phyloP scores from a whole-genome alignment of 1,140 invertebrate genomes.

The Reticulitermes speratus region DNA sequence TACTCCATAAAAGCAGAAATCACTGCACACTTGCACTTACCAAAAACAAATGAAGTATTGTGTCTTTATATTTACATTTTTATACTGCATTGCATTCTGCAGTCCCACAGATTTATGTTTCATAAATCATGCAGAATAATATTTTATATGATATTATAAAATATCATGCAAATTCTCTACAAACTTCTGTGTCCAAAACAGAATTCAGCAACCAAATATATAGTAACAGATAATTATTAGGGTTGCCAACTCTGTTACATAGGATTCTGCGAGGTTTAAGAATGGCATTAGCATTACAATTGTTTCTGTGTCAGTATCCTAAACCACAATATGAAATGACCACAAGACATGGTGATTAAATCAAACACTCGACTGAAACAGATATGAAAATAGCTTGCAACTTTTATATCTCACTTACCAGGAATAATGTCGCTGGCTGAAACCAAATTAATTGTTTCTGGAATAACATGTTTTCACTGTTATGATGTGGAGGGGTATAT shows the following conservation, averaged over 20 bases:
- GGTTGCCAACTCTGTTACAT: neutral
- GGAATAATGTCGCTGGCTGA: neutral
- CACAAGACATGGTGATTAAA: neutral
- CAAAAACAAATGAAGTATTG: too few relatives aligned
- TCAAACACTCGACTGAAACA: too few relatives aligned
- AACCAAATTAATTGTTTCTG: constrained; percentile 19
- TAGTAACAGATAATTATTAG: neutral
- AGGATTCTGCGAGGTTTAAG: neutral
- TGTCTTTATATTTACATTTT: neutral
- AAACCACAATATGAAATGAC: neutral
- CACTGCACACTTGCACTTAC: too few relatives aligned
- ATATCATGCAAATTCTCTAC: too few relatives aligned
- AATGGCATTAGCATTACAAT: neutral
- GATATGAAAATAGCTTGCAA: constrained; percentile 34
- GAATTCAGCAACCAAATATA: neutral
- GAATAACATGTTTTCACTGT: neutral
- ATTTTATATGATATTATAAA: neutral
- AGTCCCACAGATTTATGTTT: neutral
- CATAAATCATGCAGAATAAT: neutral
- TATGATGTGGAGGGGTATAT: neutral
- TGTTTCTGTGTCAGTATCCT: neutral
- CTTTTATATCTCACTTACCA: neutral
- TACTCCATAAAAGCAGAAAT: too few relatives aligned
- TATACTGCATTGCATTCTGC: neutral
- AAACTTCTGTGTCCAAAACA: neutral